Conservation (phyloP, 2,888 invertebrate species). For the Troides oblongomaculatus region DNA sequence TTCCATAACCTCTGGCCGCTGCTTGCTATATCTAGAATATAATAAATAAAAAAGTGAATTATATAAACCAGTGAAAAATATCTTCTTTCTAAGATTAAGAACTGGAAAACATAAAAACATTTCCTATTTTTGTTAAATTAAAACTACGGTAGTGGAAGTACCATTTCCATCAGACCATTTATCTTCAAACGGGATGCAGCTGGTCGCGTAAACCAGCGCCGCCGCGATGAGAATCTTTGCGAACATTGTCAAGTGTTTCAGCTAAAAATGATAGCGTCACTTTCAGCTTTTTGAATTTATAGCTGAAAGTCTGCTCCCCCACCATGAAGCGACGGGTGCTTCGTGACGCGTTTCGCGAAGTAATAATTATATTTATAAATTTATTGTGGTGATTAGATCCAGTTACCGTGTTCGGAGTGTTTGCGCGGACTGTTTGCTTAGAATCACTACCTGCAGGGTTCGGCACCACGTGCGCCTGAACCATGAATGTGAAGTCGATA, state of each 20-base stretch:
- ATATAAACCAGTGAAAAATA: too few species aligned
- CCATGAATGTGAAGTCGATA: too few species aligned
- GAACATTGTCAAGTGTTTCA: constrained; percentile 28
- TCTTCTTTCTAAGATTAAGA: too few species aligned
- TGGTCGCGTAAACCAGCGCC: constrained; percentile 38
- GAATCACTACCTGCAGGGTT: constrained; percentile 12
- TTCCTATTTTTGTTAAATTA: too few species aligned
- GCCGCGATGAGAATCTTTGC: constrained; percentile 41
- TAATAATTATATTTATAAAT: constrained; percentile 45
- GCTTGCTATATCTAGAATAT: constrained; percentile 17
- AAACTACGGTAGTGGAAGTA: constrained; percentile 25
- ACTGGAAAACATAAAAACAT: too few species aligned
- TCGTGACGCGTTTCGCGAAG: constrained; percentile 42
- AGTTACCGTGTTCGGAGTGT: constrained; percentile 34
- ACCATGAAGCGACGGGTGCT: constrained; percentile 26
- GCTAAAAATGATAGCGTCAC: not conserved
- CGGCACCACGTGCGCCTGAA: not conserved
- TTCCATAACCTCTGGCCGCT: constrained; percentile 46
- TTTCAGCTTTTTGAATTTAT: constrained; percentile 27
- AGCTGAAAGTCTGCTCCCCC: constrained; percentile 32
- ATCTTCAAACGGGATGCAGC: constrained; percentile 46
- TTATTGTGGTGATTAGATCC: constrained; percentile 37
- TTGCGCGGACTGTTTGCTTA: constrained; percentile 17
- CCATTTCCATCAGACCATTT: constrained; percentile 35
- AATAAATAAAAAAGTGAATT: too few species aligned